These are phyloP conservation scores for Kradibia gibbosae DNA, from an alignment of 1,140 invertebrate species.

Conservation along the genomic window DNA sequence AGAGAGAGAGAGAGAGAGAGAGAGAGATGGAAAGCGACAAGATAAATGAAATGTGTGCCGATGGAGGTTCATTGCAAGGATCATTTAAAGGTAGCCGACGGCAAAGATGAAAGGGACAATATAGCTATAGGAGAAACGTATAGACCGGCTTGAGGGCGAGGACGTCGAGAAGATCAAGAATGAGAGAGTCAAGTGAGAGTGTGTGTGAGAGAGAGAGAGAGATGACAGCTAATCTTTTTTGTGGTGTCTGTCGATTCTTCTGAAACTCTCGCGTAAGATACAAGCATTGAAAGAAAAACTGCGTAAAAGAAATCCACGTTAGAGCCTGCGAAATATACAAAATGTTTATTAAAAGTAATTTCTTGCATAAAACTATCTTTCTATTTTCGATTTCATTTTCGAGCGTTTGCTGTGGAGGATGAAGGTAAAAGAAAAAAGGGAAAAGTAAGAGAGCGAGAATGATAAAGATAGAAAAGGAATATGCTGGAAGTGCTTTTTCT, in stretches of 20 bases:
- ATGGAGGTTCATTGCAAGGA: constrained; percentile 59
- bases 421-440: neutral
- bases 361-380: constrained; percentile 25
- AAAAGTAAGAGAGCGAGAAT: neutral
- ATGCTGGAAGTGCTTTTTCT: neutral
- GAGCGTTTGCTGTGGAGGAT: neutral
- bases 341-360: constrained; percentile 45
- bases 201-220: constrained; percentile 55
- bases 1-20: constrained; percentile 18
- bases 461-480: neutral
- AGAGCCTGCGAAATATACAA: constrained; percentile 51
- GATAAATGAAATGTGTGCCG: constrained; percentile 66
- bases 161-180: constrained; percentile 12
- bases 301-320: constrained; percentile 50
- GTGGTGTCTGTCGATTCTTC: constrained; percentile 55
- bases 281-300: constrained; percentile 49
- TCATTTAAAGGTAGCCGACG: constrained; percentile 58
- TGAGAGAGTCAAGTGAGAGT: constrained; percentile 51
- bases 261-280: constrained; percentile 19
- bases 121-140: constrained; percentile 13
- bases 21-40: constrained; percentile 52
- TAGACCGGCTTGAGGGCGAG: neutral
- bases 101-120: constrained; percentile 65
- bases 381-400: neutral
- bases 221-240: constrained; percentile 54